These are phyloP conservation scores for Cyclargus thomasi DNA, from an alignment of 1,140 invertebrate genomes.

Conservation along the genomic window DNA sequence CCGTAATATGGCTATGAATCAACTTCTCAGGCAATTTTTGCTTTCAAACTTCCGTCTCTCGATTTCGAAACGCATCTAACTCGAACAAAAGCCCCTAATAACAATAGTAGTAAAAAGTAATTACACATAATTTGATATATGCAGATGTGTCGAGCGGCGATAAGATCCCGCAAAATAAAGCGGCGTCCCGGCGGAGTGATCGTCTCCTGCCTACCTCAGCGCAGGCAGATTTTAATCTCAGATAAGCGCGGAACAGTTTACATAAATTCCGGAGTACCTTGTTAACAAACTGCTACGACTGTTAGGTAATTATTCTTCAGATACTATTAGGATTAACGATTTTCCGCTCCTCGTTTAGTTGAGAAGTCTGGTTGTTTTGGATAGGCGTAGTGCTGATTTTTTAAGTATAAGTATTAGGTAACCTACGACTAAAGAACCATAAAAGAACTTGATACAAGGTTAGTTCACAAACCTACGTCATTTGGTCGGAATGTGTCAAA, in stretches of 20 bases:
- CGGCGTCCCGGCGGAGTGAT: slow-evolving; percentile 65
- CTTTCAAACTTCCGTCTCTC: no score
- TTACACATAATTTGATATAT: slow-evolving; percentile 62
- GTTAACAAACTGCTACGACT: slow-evolving; percentile 67
- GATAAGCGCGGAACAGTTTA: slow-evolving; percentile 68
- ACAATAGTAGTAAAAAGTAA: slow-evolving; percentile 35
- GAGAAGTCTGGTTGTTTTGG: no score
- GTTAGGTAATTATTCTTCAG: slow-evolving; percentile 54
- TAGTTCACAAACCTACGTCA: no score
- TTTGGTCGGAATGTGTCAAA: no score
- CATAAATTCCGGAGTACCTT: slow-evolving; percentile 72
- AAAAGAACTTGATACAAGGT: no score
- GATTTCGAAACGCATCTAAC: no score
- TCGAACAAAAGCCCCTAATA: background rate
- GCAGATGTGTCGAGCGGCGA: slow-evolving; percentile 64
- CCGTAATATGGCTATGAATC: no score
- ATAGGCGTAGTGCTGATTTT: no score
- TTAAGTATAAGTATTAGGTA: no score
- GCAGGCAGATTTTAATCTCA: slow-evolving; percentile 70
- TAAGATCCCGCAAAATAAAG: slow-evolving; percentile 67
- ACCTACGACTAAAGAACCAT: no score
- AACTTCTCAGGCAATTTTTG: no score
- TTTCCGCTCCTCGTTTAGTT: background rate
- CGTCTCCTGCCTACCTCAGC: slow-evolving; percentile 52
- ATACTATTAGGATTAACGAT: slow-evolving; percentile 32